phyloP scores from a whole-genome alignment of 2,113 vertebrate species.

The Leptobrachium leishanense region DNA sequence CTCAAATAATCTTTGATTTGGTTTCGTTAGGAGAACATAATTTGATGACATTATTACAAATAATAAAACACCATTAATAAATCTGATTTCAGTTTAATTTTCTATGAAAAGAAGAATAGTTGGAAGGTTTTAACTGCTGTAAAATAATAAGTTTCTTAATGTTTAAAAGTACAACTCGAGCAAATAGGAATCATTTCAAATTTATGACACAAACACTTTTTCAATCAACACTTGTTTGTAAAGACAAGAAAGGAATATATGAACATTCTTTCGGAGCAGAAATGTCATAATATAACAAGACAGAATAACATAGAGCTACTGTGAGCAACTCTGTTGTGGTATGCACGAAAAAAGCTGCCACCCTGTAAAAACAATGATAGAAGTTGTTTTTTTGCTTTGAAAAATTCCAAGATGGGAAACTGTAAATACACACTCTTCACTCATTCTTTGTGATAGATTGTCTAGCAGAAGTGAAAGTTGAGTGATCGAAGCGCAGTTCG shows the following conservation, averaged over 20 bases:
- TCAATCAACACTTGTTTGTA: constrained; percentile 4
- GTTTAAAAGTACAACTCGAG: not conserved
- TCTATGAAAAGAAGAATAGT: too few species aligned
- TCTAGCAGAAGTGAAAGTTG: constrained; percentile 47
- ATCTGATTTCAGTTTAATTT: too few species aligned
- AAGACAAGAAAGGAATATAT: constrained; percentile 5
- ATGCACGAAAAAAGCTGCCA: constrained; percentile 29
- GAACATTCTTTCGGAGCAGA: constrained; percentile 3
- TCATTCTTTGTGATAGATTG: constrained; percentile 47
- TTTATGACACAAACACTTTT: not conserved
- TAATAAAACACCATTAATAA: too few species aligned
- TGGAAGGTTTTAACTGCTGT: not conserved
- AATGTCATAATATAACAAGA: constrained; percentile 27
- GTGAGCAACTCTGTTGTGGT: constrained; percentile 15
- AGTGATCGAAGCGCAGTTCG: constrained; percentile 52
- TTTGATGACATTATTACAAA: too few species aligned
- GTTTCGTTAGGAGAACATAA: too few species aligned
- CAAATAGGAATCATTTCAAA: not conserved
- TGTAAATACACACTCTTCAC: constrained; percentile 44
- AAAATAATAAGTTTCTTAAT: not conserved
- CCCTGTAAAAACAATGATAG: constrained; percentile 43
- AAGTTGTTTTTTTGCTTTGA: constrained; percentile 47
- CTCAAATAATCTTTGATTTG: too few species aligned
- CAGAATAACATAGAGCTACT: constrained; percentile 16
- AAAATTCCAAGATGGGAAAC: constrained; percentile 45